A percentile compares a stretch with the other conserved stretches of the same genome.
phyloP scores from a whole-genome alignment of 2,113 vertebrate genomes.

The Archocentrus centrarchus region DNA sequence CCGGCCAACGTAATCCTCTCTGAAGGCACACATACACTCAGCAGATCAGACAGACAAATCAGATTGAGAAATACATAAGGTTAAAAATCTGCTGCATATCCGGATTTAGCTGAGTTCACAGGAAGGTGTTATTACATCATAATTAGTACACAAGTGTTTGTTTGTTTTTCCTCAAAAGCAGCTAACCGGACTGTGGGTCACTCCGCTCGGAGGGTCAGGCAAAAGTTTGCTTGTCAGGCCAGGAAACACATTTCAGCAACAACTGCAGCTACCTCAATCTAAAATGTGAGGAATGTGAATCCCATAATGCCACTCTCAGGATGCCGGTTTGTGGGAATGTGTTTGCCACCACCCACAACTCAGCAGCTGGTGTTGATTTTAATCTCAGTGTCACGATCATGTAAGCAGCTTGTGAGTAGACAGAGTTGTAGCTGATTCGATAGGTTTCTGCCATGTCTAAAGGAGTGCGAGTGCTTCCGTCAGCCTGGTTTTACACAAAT shows the following conservation, averaged over 20 bases:
- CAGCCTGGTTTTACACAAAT: neutral
- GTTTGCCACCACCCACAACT: neutral
- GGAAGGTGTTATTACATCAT: constrained; percentile 7
- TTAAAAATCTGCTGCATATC: constrained; percentile 15
- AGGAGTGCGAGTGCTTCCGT: neutral
- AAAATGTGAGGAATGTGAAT: constrained; percentile 31
- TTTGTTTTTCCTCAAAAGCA: neutral
- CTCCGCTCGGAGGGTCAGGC: neutral
- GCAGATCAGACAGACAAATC: neutral
- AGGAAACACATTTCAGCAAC: neutral
- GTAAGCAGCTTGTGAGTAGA: constrained; percentile 1
- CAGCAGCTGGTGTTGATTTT: constrained; percentile 37
- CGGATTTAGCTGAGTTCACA: neutral
- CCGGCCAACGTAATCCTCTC: constrained; percentile 39
- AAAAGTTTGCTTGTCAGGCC: neutral
- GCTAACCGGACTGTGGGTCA: neutral
- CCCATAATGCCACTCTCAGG: constrained; percentile 21
- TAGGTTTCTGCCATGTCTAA: neutral
- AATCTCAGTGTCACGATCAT: neutral
- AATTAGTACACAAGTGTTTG: neutral
- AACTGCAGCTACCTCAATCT: neutral
- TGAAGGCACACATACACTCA: neutral
- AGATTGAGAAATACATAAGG: constrained; percentile 12
- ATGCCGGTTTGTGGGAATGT: neutral
- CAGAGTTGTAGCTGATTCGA: neutral